Conservation (phyloP, 2,113 vertebrate species). For the Melanerpes aurifrons region DNA sequence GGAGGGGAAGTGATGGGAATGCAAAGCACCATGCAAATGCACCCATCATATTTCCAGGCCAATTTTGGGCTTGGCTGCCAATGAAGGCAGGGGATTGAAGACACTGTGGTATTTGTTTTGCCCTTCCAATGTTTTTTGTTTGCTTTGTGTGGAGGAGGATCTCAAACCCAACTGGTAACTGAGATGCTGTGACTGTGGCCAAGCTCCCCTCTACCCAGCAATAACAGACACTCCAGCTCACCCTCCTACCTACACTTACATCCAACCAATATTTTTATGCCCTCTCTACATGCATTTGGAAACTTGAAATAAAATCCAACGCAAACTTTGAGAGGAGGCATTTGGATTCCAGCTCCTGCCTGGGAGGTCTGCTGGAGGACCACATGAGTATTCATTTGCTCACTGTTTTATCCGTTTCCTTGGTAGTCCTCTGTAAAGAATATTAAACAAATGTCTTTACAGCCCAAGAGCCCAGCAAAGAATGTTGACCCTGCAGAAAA, state of each 20-base stretch:
- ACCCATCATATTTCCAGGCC: background rate
- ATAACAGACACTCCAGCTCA: background rate
- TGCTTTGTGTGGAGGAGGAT: background rate
- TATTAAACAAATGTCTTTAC: constrained; percentile 55
- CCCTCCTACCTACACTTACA: background rate
- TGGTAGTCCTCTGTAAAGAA: constrained; percentile 39
- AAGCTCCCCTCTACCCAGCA: background rate
- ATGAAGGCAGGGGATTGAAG: background rate
- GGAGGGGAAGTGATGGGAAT: background rate
- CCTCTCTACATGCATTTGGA: constrained; percentile 48
- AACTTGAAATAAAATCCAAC: constrained; percentile 50
- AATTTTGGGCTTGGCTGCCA: background rate
- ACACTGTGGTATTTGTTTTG: background rate
- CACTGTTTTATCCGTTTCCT: constrained; percentile 55
- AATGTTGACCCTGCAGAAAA: background rate
- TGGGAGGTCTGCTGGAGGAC: constrained; percentile 54
- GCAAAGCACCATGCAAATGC: background rate
- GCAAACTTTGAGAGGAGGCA: constrained; percentile 48
- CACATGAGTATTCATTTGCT: constrained; percentile 44
- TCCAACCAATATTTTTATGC: constrained; percentile 34
- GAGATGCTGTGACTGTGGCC: background rate
- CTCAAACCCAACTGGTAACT: background rate
- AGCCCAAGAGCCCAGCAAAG: constrained; percentile 9
- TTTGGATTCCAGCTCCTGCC: constrained; percentile 41
- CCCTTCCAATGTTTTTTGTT: background rate